Evolutionary conservation across 1,140 invertebrate species (phyloP), one percentile per base, ranked within the genome.

Genomic region (Drosophila subobscura): DNA sequence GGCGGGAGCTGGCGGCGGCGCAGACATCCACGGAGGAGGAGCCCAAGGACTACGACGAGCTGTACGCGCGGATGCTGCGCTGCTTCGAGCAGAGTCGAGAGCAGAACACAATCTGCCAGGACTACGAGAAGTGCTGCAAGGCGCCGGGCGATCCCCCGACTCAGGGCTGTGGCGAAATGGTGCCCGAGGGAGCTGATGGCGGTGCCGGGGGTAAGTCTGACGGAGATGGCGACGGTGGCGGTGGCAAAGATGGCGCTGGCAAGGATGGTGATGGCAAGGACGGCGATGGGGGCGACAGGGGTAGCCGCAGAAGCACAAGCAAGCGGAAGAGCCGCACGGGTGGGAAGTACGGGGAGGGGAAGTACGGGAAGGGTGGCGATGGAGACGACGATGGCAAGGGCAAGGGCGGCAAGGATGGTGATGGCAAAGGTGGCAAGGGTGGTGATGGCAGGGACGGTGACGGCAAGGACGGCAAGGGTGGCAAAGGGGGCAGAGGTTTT

Each of bases 41-140:
- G 46, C 81, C 81, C 3, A 47, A 22, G 16, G 71, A 88, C 51
- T 86, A 86, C 37, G 81, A 86, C 0, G 83, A 86, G 49, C 55
- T 86, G 1, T 86, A 77, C 50, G 23, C 53, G 5, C 41, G 76
- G 0, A 42, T 86, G 4, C 7, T 61, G 0, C 20, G 12, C 6
- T 88, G 81, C 29, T 86, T 86, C 23, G 55, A 64, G 5, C 47
- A 46, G 6, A 3, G 56, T 12, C 46, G 4, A 1, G 12, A 44
- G 1, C 44, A 4, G 12, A 56, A 14, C 20, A 25, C 5, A 0
- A 25, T 59, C 5, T 71, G 79, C 29, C 16, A 49, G 6, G 4
- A 23, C 0, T 72, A 53, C 2, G 52, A 58, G 5, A 64, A 50
- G 29, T 84, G 76, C 23, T 84, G 79, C 45, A 60, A 22, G 49